Evolutionary conservation across 2,888 invertebrate species (phyloP).

Genomic region (Drosophila multiciliata): DNA sequence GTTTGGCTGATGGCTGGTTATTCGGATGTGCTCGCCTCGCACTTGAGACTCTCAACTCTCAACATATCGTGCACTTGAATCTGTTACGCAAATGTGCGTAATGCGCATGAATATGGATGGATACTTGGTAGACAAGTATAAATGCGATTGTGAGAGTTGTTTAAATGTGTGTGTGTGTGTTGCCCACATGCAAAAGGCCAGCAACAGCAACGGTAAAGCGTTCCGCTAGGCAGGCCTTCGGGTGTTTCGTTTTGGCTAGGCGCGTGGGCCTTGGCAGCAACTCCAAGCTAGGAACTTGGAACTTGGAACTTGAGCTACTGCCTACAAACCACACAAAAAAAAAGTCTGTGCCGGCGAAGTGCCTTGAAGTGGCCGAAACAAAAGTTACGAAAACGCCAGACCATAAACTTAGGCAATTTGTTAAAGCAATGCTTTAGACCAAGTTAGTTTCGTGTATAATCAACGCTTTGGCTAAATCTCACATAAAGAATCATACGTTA

Average conservation of each 20-base stretch:
- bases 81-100: slow-evolving; percentile 80
- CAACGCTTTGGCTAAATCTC: slow-evolving; percentile 11
- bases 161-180: slow-evolving; percentile 18
- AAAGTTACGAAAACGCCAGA: slow-evolving; percentile 63
- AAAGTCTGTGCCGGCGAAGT: slow-evolving; percentile 49
- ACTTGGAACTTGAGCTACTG: slow-evolving; percentile 72
- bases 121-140: slow-evolving; percentile 45
- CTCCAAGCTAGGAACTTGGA: slow-evolving; percentile 62
- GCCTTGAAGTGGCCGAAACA: slow-evolving; percentile 65
- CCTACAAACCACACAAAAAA: slow-evolving; percentile 37
- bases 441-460: slow-evolving; percentile 41
- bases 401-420: slow-evolving; percentile 65
- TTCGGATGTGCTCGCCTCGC: slow-evolving; percentile 55
- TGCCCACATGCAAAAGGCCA: slow-evolving; percentile 51
- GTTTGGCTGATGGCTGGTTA: slow-evolving; percentile 25
- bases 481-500: slow-evolving; percentile 1
- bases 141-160: slow-evolving; percentile 11
- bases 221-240: slow-evolving; percentile 65
- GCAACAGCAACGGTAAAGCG: slow-evolving; percentile 56
- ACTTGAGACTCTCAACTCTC: slow-evolving; percentile 63
- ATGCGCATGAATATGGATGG: slow-evolving; percentile 72
- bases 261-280: slow-evolving; percentile 73
- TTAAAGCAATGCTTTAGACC: slow-evolving; percentile 38
- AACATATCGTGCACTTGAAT: slow-evolving; percentile 73
- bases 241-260: slow-evolving; percentile 29